Base-by-base conservation (phyloP, 2,797 vertebrate genomes). In the Sparus aurata region DNA sequence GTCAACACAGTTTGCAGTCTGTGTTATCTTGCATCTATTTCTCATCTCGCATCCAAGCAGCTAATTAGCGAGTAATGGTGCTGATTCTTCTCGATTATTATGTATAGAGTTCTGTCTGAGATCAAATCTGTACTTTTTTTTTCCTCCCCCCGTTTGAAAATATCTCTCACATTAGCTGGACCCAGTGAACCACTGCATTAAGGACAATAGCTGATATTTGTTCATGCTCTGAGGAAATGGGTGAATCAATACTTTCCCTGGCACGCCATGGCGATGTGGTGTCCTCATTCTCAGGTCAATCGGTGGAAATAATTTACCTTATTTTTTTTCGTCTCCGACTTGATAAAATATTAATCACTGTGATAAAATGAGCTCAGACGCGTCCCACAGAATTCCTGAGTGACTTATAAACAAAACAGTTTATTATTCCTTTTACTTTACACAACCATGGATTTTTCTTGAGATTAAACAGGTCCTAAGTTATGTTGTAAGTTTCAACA, bases 1-100 rank as follows among this genome's bases (percentile, higher is more conserved):
- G 89, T 91, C 87, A 89, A 91, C 89, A 87, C 88, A 62, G 88
- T 90, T 87, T 85, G 83, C 81, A 84, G 76, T 76, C 86, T 82
- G 89, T 88, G 90, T 83, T 89, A 83, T 87, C 83, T 83, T 75
- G 84, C 85, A 82, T 90, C 76, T 80, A 82, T 83, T 90, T 80
- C 82, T 83, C 89, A 84, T 84, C 66, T 85, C 20, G 46, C 85
- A 89, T 87, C 79, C 65, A 84, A 79, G 83, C 82, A 79, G 61
- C 85, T 92, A 91, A 92, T 93, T 91, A 90, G 77, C 75, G 75
- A 83, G 75, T 75, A 81, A 89, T 83, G 50, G 63, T 71, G 52
- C 73, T 61, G 79, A 88, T 85, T 88, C 72, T 61, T 89, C 76
- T 65, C 12, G 3, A 77, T 89, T 86, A 84, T 85, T 79, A 85